These are phyloP conservation scores for Chloropsis cyanopogon DNA, from an alignment of 2,113 vertebrate genomes.

Conservation along the genomic window DNA sequence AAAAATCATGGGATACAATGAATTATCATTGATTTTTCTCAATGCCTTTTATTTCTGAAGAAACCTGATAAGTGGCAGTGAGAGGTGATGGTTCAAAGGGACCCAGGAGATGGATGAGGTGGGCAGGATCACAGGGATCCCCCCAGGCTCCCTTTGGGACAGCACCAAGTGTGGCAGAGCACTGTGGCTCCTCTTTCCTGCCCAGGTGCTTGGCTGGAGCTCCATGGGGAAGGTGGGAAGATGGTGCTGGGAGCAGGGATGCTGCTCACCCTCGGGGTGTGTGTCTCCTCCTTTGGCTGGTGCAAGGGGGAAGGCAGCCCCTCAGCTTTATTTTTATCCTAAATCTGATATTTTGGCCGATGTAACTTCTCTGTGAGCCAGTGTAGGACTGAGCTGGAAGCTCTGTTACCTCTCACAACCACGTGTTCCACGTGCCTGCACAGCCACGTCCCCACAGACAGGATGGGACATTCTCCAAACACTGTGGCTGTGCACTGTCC, in stretches of 20 bases:
- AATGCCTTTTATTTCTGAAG: constrained; percentile 34
- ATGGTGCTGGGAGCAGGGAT: neutral
- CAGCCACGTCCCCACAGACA: neutral
- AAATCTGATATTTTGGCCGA: neutral
- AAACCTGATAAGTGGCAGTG: neutral
- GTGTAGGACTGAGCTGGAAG: neutral
- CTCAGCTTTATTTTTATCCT: neutral
- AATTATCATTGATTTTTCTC: constrained; percentile 65
- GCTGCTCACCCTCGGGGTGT: neutral
- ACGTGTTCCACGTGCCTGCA: neutral
- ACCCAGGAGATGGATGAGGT: neutral
- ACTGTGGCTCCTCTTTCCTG: neutral
- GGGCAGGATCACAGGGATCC: neutral
- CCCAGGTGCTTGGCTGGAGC: neutral
- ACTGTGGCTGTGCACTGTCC: neutral
- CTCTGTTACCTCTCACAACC: neutral
- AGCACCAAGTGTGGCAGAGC: neutral
- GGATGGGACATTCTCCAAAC: neutral
- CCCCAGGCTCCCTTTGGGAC: neutral
- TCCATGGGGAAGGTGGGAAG: rapidly evolving
- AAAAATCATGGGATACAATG: constrained; percentile 50
- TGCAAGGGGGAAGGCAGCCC: neutral
- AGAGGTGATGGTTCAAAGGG: constrained; percentile 25
- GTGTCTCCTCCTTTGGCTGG: neutral
- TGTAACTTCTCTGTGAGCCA: neutral